Percentiles rank a stretch among this genome's conserved stretches.
phyloP scores from a whole-genome alignment of 2,797 vertebrate species.

The Neosilurus mollespiculum region DNA sequence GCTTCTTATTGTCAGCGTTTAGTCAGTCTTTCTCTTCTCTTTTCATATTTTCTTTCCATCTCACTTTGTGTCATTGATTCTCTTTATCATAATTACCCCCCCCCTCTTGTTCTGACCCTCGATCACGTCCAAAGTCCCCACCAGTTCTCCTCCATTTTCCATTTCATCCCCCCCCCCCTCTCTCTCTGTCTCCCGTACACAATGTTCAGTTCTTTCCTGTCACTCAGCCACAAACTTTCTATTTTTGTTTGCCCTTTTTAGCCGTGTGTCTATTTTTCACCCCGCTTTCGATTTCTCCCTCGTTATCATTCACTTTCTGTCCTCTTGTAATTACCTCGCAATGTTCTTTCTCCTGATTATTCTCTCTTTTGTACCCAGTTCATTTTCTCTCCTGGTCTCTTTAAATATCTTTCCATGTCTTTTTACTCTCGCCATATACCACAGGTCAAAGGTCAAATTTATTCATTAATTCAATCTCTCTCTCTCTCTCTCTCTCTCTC shows the following conservation, averaged over 20 bases:
- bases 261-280: not conserved
- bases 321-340: not conserved
- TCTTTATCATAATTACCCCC: no score
- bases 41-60: not conserved
- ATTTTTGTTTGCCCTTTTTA: not conserved
- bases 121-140: not conserved
- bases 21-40: not conserved
- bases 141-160: no score
- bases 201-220: not conserved
- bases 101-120: not conserved
- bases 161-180: not conserved
- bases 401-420: no score
- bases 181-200: not conserved
- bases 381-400: not conserved
- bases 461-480: not conserved
- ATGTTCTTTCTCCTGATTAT: not conserved
- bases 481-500: not conserved
- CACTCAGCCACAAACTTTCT: not conserved
- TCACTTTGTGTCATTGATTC: not conserved
- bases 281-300: not conserved
- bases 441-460: not conserved
- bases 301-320: not conserved
- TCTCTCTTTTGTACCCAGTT: not conserved
- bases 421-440: not conserved
- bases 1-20: not conserved